A percentile compares a stretch with the other conserved stretches of the same genome.
Evolutionary conservation across 1,140 invertebrate species (phyloP).

Genomic region (Drosophila cardini): DNA sequence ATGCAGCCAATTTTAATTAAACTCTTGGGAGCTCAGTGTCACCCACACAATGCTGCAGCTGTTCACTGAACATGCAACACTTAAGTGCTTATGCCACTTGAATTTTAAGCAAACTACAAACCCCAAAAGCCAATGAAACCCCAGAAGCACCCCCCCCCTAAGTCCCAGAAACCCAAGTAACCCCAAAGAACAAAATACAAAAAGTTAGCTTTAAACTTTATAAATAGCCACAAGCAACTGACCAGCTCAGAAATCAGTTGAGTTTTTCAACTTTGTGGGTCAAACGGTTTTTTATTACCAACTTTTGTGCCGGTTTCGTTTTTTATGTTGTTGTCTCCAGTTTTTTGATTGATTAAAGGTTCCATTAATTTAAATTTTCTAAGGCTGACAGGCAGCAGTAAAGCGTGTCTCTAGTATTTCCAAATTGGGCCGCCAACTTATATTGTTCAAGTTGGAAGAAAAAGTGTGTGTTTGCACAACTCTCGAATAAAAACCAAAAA

Average conservation of each 20-base stretch:
- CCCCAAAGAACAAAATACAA: conserved; percentile 15
- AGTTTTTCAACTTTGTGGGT: background rate
- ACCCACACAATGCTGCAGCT: conserved; percentile 50
- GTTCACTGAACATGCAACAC: conserved; percentile 24
- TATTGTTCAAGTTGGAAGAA: conserved; percentile 40
- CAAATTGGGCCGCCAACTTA: conserved; percentile 56
- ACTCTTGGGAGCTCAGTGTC: conserved; percentile 29
- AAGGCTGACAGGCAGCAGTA: background rate
- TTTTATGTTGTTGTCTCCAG: background rate
- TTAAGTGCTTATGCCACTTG: conserved; percentile 16
- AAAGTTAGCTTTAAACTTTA: conserved; percentile 30
- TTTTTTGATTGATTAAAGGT: conserved; percentile 63
- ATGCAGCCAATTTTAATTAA: conserved; percentile 71
- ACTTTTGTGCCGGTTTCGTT: conserved; percentile 12
- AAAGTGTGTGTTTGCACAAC: conserved; percentile 70
- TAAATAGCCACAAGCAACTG: conserved; percentile 30
- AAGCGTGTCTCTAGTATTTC: conserved; percentile 8
- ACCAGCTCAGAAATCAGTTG: conserved; percentile 3
- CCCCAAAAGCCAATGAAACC: background rate
- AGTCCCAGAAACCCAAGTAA: too few species aligned
- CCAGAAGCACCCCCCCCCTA: too few species aligned
- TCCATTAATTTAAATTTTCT: conserved; percentile 66
- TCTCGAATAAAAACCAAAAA: conserved; percentile 52
- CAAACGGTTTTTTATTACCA: conserved; percentile 21
- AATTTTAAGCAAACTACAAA: conserved; percentile 43